Conservation (phyloP, 2,797 vertebrate genomes). For the Gymnoscopelus braueri region DNA sequence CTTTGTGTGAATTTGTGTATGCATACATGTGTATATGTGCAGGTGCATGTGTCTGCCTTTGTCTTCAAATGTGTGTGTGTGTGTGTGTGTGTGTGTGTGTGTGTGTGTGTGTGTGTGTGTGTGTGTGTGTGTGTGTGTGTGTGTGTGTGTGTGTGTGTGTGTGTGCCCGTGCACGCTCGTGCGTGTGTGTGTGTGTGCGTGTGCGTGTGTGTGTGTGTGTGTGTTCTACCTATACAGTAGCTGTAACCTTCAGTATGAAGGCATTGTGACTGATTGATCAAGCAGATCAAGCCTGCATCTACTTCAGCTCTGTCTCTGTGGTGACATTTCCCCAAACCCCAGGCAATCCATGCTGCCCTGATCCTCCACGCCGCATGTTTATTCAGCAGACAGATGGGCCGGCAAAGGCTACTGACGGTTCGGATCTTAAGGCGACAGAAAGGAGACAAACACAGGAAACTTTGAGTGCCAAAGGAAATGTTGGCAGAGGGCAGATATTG, state of each 20-base stretch:
- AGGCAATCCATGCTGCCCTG: conserved; percentile 54
- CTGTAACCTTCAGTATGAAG: conserved; percentile 63
- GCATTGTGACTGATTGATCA: conserved; percentile 66
- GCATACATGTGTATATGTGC: conserved; percentile 10
- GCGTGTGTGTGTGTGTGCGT: conserved; percentile 8
- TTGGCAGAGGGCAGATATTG: conserved; percentile 2
- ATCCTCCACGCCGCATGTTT: conserved; percentile 63
- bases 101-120: not conserved
- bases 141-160: not conserved
- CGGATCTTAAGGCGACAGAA: conserved; percentile 21
- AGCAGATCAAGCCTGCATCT: conserved; percentile 64
- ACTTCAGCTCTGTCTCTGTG: conserved; percentile 39
- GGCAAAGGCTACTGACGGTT: conserved; percentile 24
- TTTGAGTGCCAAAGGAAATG: conserved; percentile 21
- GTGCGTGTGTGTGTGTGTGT: not conserved
- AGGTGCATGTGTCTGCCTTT: not conserved
- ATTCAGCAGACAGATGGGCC: conserved; percentile 60
- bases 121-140: conserved; percentile 13
- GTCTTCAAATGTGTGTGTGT: not conserved
- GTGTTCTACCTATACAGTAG: conserved; percentile 50
- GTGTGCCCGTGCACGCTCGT: conserved; percentile 10
- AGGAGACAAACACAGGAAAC: conserved; percentile 9
- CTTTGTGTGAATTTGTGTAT: not conserved
- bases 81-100: conserved; percentile 15
- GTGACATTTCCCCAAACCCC: conserved; percentile 76